Conservation (phyloP, 1,140 invertebrate genomes). For the Samia ricini region DNA sequence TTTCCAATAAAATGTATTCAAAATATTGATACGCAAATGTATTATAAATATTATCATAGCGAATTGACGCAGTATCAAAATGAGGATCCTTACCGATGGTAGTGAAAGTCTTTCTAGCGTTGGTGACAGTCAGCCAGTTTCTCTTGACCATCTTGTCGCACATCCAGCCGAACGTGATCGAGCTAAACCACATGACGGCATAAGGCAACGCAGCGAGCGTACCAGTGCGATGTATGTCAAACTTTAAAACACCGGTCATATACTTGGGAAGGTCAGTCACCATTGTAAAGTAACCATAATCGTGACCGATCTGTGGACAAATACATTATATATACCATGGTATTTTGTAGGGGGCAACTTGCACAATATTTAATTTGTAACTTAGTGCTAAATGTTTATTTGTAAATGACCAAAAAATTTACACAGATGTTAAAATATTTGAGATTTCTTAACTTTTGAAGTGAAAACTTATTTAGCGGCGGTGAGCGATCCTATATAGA, state of each 20-base stretch:
- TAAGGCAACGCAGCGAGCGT: slow-evolving; percentile 80
- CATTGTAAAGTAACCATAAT: slow-evolving; percentile 92
- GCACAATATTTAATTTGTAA: background rate
- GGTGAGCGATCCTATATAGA: too few species aligned
- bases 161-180: slow-evolving; percentile 77
- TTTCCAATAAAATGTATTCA: background rate
- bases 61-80: background rate
- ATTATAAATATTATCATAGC: background rate
- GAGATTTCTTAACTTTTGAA: too few species aligned
- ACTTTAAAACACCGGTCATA: slow-evolving; percentile 88
- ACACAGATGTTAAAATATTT: too few species aligned
- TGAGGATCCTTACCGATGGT: slow-evolving; percentile 74
- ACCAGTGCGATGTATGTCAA: slow-evolving; percentile 84
- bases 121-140: slow-evolving; percentile 75
- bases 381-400: too few species aligned
- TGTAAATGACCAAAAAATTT: too few species aligned
- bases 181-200: slow-evolving; percentile 81
- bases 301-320: slow-evolving; percentile 80
- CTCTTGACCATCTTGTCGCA: slow-evolving; percentile 80
- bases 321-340: background rate
- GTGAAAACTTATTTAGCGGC: too few species aligned
- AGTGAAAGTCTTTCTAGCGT: slow-evolving; percentile 81
- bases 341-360: background rate
- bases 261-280: slow-evolving; percentile 92
- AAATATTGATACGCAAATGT: background rate